phyloP scores from a whole-genome alignment of 2,797 vertebrate species.

The Fratercula arctica region DNA sequence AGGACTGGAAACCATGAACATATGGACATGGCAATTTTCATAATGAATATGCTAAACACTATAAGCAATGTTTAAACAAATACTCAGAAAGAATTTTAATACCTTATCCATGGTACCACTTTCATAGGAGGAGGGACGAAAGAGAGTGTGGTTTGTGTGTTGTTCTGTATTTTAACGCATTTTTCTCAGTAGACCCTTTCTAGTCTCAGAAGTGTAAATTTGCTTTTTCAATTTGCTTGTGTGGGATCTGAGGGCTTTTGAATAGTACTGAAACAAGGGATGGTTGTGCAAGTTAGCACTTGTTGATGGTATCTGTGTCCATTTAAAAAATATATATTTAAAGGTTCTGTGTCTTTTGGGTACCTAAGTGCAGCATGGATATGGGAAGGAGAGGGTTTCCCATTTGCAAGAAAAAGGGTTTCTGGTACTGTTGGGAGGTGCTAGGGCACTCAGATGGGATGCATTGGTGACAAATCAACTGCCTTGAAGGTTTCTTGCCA shows the following conservation, averaged over 20 bases:
- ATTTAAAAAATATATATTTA: background rate
- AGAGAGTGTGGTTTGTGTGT: background rate
- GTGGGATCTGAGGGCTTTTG: background rate
- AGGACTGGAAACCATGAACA: background rate
- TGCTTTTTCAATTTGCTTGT: background rate
- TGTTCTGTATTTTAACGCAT: background rate
- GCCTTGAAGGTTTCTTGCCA: background rate
- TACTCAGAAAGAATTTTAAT: background rate
- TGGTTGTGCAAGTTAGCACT: background rate
- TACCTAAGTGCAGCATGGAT: background rate
- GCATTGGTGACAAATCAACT: background rate
- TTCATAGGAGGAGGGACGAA: background rate
- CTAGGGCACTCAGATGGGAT: fast-evolving
- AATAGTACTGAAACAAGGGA: background rate
- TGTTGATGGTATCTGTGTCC: background rate
- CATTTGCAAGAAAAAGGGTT: background rate
- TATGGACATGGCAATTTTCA: background rate
- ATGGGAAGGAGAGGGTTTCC: background rate
- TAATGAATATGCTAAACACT: background rate
- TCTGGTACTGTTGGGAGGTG: background rate
- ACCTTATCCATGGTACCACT: background rate
- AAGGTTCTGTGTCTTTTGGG: background rate
- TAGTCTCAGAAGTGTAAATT: background rate
- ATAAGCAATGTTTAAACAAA: background rate
- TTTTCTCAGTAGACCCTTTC: background rate